Conservation (phyloP, 1,140 invertebrate species). For the Rhyacophila brunnea region DNA sequence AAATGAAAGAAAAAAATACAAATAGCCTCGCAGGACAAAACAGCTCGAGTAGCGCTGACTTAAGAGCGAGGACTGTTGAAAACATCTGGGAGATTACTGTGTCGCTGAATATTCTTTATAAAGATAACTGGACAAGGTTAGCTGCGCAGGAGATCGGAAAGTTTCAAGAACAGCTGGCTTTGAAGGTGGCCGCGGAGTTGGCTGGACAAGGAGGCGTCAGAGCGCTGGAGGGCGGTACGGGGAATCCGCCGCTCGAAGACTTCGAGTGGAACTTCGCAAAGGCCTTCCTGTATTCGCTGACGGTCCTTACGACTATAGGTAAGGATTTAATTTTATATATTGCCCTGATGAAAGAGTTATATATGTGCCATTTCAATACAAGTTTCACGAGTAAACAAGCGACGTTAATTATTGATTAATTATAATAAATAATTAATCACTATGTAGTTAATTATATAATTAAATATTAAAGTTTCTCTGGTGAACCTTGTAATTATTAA, state of each 20-base stretch:
- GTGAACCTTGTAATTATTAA: too few relatives aligned
- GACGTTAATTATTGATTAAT: too few relatives aligned
- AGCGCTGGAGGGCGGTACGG: conserved; percentile 50
- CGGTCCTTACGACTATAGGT: conserved; percentile 95
- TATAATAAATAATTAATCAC: too few relatives aligned
- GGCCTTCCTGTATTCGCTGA: conserved; percentile 93
- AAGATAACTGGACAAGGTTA: conserved; percentile 91
- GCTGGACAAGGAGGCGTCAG: conserved; percentile 49
- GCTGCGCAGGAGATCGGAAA: conserved; percentile 81
- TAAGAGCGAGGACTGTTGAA: conserved; percentile 72
- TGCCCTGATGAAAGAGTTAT: too few relatives aligned
- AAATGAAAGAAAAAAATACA: conserved; percentile 48
- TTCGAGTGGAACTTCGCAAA: conserved; percentile 91
- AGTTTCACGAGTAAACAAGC: too few relatives aligned
- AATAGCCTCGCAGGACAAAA: conserved; percentile 42
- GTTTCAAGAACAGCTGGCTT: conserved; percentile 85
- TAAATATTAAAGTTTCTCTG: too few relatives aligned
- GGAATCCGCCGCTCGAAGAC: conserved; percentile 46
- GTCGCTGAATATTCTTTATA: conserved; percentile 88
- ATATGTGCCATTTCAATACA: too few relatives aligned
- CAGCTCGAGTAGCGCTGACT: conserved; percentile 42
- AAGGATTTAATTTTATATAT: too few relatives aligned
- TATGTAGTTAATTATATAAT: too few relatives aligned
- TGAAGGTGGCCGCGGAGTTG: conserved; percentile 74
- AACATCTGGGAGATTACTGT: conserved; percentile 95